Evolutionary conservation across 2,797 vertebrate species (phyloP).

Genomic region (Capromys pilorides): DNA sequence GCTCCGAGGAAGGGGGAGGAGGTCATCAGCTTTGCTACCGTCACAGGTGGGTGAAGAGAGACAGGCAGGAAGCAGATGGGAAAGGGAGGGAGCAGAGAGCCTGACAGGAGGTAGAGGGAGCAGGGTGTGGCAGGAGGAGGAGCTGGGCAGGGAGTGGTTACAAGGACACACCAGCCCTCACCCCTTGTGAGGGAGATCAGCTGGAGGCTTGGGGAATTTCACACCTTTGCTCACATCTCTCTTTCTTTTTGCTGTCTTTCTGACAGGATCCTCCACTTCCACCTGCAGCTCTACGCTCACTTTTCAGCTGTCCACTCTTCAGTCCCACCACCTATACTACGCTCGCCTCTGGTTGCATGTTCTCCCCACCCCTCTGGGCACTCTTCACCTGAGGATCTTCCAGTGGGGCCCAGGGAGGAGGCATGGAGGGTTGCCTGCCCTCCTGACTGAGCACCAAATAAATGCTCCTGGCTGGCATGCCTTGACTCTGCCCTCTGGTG

Average conservation of each 20-base stretch:
- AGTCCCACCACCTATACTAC: constrained; percentile 53
- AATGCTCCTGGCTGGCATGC: constrained; percentile 69
- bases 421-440: not conserved
- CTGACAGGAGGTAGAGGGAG: not conserved
- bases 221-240: not conserved
- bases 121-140: not conserved
- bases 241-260: not conserved
- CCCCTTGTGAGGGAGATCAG: not conserved
- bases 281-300: constrained; percentile 62
- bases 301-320: constrained; percentile 71
- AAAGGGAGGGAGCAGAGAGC: not conserved
- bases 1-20: constrained; percentile 88
- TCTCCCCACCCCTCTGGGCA: constrained; percentile 35
- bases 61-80: not conserved
- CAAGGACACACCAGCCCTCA: not conserved
- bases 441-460: constrained; percentile 66
- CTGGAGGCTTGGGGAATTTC: not conserved
- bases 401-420: not conserved
- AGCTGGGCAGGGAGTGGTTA: not conserved
- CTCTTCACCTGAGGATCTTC: constrained; percentile 79
- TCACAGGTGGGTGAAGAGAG: constrained; percentile 80
- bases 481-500: constrained; percentile 74
- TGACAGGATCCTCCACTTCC: constrained; percentile 57
- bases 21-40: constrained; percentile 93
- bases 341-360: constrained; percentile 85